A percentile compares a stretch with the other conserved stretches of the same genome.
phyloP scores from a whole-genome alignment of 2,888 invertebrate species.

The Elmis aenea region DNA sequence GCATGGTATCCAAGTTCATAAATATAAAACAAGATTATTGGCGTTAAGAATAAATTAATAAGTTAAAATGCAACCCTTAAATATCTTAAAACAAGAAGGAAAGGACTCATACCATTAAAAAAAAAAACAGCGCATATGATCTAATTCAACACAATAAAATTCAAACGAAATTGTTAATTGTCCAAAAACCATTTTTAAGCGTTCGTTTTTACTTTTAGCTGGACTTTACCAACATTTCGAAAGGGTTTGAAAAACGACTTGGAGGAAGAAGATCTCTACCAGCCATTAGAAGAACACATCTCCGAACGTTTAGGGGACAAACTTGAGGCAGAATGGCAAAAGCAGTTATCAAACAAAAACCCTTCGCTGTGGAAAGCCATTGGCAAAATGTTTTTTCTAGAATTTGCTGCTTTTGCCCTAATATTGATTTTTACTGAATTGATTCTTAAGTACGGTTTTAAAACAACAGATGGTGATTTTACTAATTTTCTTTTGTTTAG shows the following conservation, averaged over 20 bases:
- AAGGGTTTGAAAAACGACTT: conserved; percentile 48
- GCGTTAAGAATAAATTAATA: too few species aligned
- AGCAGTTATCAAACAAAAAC: conserved; percentile 20
- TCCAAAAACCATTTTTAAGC: too few species aligned
- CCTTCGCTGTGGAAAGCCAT: conserved; percentile 30
- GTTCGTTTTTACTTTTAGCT: conserved; percentile 39
- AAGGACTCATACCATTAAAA: too few species aligned
- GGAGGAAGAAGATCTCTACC: conserved; percentile 48
- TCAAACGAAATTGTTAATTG: too few species aligned
- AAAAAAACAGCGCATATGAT: too few species aligned
- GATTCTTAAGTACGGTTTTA: conserved; percentile 23
- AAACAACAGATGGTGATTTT: conserved; percentile 6
- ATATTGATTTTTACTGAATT: conserved; percentile 22
- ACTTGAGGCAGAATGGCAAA: conserved; percentile 51
- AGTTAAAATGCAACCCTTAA: too few species aligned
- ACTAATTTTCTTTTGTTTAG: too few species aligned
- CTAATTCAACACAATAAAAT: too few species aligned
- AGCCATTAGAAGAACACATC: conserved; percentile 52
- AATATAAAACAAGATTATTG: too few species aligned
- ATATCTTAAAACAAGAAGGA: too few species aligned
- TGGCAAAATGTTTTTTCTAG: conserved; percentile 29
- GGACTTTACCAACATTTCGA: conserved; percentile 48
- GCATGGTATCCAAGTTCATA: too few species aligned
- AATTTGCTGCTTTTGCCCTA: conserved; percentile 26
- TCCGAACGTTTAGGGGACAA: conserved; percentile 58